These are phyloP conservation scores for Diadema setosum DNA, from an alignment of 35 echinoderm and acorn worm genomes.

Conservation along the genomic window DNA sequence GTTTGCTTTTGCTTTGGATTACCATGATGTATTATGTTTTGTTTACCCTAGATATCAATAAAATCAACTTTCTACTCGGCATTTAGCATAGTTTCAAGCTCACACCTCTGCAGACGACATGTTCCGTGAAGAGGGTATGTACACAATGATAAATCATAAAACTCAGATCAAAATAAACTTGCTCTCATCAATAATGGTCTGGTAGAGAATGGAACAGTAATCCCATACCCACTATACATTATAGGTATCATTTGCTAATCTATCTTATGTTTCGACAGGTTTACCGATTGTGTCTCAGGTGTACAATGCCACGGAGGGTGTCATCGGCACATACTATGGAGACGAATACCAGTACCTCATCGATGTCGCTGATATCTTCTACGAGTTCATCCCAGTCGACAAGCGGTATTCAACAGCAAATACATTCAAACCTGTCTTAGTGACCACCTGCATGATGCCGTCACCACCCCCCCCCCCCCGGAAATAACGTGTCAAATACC, in stretches of 20 bases:
- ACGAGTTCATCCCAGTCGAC: constrained; percentile 24
- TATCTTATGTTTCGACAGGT: not conserved
- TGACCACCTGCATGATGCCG: too few species aligned
- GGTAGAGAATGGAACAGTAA: too few species aligned
- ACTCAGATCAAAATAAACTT: too few species aligned
- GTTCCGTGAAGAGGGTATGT: too few species aligned
- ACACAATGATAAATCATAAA: too few species aligned
- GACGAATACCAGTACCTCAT: not conserved
- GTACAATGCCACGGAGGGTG: not conserved
- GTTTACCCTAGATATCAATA: not conserved
- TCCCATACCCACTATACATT: too few species aligned
- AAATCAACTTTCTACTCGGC: not conserved
- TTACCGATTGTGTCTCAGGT: not conserved
- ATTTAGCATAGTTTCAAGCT: not conserved
- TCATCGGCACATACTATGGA: not conserved
- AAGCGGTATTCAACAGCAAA: not conserved
- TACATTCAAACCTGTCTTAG: too few species aligned
- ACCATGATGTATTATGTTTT: not conserved
- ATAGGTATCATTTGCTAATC: too few species aligned
- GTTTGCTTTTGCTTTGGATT: not conserved
- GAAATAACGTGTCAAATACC: too few species aligned
- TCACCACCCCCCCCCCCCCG: too few species aligned
- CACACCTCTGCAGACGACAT: too few species aligned
- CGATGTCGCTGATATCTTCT: not conserved
- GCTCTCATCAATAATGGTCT: too few species aligned